phyloP scores from a whole-genome alignment of 2,797 vertebrate genomes.

The Helicolenus hilgendorfi region DNA sequence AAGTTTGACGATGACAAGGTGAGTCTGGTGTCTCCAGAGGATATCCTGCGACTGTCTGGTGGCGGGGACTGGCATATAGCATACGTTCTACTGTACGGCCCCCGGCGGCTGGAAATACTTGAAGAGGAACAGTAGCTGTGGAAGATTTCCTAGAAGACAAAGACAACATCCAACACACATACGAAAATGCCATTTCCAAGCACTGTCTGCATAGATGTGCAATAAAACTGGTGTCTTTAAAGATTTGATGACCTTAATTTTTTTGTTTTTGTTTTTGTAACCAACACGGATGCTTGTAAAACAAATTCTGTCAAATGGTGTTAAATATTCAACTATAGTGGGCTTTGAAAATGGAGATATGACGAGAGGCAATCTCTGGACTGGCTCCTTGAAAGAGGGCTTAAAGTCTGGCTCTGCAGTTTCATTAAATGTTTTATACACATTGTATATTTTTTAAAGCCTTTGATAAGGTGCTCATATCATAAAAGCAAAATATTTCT shows the following conservation, averaged over 20 bases:
- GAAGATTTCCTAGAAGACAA: conserved; percentile 45
- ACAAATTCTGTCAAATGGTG: conserved; percentile 75
- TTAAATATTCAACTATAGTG: conserved; percentile 77
- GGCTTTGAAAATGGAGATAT: conserved; percentile 66
- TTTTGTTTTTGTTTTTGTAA: conserved; percentile 82
- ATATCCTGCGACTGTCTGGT: conserved; percentile 97
- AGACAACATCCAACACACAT: conserved; percentile 70
- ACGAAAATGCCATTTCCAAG: conserved; percentile 89
- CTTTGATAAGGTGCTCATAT: conserved; percentile 84
- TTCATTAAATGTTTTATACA: conserved; percentile 89
- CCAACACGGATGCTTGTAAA: conserved; percentile 83
- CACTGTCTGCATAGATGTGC: conserved; percentile 97
- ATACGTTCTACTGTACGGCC: conserved; percentile 98
- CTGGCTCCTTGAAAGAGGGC: conserved; percentile 70
- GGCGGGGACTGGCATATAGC: conserved; percentile 99
- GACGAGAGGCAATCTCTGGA: conserved; percentile 70
- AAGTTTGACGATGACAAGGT: conserved; percentile 99
- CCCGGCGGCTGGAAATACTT: conserved; percentile 94
- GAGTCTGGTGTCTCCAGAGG: conserved; percentile 97
- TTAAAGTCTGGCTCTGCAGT: conserved; percentile 75
- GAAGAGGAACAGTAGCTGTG: conserved; percentile 92
- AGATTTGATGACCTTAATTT: conserved; percentile 85
- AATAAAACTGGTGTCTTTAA: conserved; percentile 96
- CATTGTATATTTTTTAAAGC: conserved; percentile 89
- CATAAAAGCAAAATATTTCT: conserved; percentile 76